Percentiles rank a stretch among this genome's conserved stretches.
phyloP scores from a whole-genome alignment of 2,113 vertebrate genomes.

The Toxostoma redivivum region DNA sequence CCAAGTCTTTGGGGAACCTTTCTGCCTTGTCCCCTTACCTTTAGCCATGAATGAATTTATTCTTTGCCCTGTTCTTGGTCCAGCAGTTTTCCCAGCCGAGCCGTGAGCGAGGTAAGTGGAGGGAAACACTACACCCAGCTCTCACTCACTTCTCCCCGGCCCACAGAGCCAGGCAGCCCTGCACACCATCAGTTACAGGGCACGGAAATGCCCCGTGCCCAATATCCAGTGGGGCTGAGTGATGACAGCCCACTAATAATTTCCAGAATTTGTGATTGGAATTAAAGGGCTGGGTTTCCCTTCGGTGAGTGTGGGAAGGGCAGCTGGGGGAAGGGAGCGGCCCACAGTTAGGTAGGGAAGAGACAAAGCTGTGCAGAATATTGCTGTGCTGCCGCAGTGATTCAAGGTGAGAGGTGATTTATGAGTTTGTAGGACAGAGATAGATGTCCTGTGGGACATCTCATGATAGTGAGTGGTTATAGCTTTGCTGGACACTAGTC shows the following conservation, averaged over 20 bases:
- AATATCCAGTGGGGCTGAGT: constrained; percentile 5
- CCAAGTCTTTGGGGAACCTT: not conserved
- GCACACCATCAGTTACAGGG: not conserved
- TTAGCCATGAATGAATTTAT: constrained; percentile 33
- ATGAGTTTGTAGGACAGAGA: not conserved
- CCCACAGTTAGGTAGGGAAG: not conserved
- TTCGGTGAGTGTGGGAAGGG: not conserved
- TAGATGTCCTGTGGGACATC: not conserved
- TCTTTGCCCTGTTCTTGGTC: constrained; percentile 34
- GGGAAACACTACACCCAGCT: not conserved
- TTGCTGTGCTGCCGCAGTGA: not conserved
- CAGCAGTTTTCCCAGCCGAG: constrained; percentile 1
- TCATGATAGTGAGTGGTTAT: not conserved
- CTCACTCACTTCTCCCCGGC: not conserved
- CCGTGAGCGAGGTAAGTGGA: not conserved
- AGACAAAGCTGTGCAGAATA: not conserved
- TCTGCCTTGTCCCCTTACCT: constrained; percentile 12
- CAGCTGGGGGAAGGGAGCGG: not conserved
- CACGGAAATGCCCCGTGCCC: constrained; percentile 10
- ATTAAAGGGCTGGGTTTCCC: not conserved
- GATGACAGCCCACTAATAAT: constrained; percentile 40
- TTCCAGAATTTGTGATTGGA: constrained; percentile 45
- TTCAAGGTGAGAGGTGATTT: not conserved
- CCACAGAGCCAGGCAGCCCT: not conserved
- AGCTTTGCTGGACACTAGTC: not conserved